phyloP scores from a whole-genome alignment of 2,888 invertebrate genomes.

The Meliscaeva auricollis region DNA sequence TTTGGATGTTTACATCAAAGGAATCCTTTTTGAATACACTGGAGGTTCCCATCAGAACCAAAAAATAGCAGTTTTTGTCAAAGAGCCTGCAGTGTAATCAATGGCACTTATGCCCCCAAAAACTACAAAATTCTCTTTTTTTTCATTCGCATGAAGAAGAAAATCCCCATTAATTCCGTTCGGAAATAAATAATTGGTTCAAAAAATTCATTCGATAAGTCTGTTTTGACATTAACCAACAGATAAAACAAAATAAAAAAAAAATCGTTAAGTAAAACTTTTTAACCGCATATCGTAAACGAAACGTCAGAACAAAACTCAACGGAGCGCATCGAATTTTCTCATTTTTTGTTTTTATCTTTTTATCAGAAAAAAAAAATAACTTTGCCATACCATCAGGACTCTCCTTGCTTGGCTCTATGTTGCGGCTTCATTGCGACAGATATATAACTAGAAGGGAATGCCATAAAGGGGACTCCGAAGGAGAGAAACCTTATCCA shows the following conservation, averaged over 20 bases:
- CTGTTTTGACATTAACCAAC: slow-evolving; percentile 45
- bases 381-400: slow-evolving; percentile 32
- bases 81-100: slow-evolving; percentile 31
- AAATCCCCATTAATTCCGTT: slow-evolving; percentile 34
- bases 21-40: slow-evolving; percentile 26
- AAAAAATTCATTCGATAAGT: slow-evolving; percentile 39
- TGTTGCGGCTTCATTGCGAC: background rate
- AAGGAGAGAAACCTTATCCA: slow-evolving; percentile 28
- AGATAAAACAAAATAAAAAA: slow-evolving; percentile 27
- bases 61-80: background rate
- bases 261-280: slow-evolving; percentile 39
- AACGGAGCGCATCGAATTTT: slow-evolving; percentile 50
- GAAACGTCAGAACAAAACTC: slow-evolving; percentile 49
- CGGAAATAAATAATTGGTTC: slow-evolving; percentile 56
- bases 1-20: slow-evolving; percentile 16
- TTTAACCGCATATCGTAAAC: slow-evolving; percentile 49
- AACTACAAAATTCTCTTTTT: background rate
- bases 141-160: background rate
- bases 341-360: slow-evolving; percentile 28
- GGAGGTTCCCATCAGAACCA: background rate
- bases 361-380: background rate
- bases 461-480: background rate
- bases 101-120: slow-evolving; percentile 15
- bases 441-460: background rate
- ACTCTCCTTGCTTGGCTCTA: background rate